These are phyloP conservation scores for Trachelus stipa DNA, from an alignment of 2,888 invertebrate genomes.

Conservation along the genomic window DNA sequence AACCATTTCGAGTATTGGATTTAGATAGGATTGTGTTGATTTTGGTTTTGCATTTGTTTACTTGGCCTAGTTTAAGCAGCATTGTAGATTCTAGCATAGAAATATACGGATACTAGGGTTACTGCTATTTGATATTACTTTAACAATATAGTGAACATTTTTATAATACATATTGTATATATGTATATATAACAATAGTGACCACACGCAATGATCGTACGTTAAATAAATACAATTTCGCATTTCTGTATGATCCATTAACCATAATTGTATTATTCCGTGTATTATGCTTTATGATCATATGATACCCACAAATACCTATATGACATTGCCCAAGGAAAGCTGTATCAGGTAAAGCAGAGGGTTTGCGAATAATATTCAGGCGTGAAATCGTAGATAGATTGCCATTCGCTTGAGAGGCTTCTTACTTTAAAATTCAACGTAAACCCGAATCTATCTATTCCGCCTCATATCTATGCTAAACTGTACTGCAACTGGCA, in stretches of 20 bases:
- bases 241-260: neutral
- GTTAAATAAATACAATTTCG: neutral
- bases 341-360: neutral
- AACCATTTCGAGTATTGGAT: neutral
- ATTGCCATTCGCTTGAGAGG: slow-evolving; percentile 1
- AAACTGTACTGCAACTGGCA: slow-evolving; percentile 10
- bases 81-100: neutral
- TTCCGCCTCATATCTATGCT: slow-evolving; percentile 20
- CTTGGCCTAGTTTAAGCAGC: neutral
- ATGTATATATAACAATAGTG: too few relatives aligned
- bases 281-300: neutral
- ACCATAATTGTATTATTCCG: neutral
- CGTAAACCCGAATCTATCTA: slow-evolving; percentile 9
- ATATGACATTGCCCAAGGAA: neutral
- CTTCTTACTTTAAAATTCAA: slow-evolving; percentile 12
- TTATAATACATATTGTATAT: too few relatives aligned
- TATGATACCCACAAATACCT: neutral
- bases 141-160: neutral
- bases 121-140: neutral
- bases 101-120: neutral
- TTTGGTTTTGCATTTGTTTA: neutral
- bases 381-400: neutral
- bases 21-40: neutral
- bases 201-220: neutral
- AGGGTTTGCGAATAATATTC: neutral